These are phyloP conservation scores for Eupithecia exiguata DNA, from an alignment of 2,888 invertebrate species.

Conservation along the genomic window DNA sequence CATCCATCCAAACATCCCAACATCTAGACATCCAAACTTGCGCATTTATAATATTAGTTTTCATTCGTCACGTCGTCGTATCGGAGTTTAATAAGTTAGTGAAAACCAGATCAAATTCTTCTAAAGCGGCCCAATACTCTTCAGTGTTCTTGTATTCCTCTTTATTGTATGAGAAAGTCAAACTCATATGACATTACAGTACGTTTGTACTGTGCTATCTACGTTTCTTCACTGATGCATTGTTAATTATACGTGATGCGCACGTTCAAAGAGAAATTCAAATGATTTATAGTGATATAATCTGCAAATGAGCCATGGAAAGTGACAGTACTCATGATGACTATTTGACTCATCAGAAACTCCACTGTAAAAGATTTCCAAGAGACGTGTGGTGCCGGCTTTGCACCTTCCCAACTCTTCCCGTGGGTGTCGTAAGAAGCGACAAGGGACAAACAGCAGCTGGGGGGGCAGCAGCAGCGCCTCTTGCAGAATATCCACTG, in stretches of 20 bases:
- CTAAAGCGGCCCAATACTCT: neutral
- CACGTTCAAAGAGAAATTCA: constrained; percentile 23
- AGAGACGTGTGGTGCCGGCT: no score
- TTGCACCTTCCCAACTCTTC: no score
- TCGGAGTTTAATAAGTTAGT: neutral
- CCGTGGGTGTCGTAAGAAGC: no score
- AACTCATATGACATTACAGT: neutral
- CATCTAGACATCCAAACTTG: no score
- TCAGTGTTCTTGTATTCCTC: neutral
- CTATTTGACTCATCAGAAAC: constrained; percentile 6
- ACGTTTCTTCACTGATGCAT: constrained; percentile 21
- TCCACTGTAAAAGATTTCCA: neutral
- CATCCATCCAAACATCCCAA: no score
- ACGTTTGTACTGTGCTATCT: constrained; percentile 16
- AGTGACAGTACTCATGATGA: constrained; percentile 12
- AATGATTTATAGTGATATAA: constrained; percentile 32
- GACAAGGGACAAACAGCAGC: no score
- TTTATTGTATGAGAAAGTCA: constrained; percentile 14
- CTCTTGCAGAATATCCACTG: no score
- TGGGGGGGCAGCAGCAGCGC: no score
- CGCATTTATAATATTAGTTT: neutral
- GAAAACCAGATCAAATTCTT: neutral
- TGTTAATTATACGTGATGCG: constrained; percentile 23
- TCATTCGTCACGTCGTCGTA: neutral
- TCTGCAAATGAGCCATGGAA: constrained; percentile 16